Base-by-base conservation (phyloP, 92 coral and sea anemone species). In the Paramuricea clavata region DNA sequence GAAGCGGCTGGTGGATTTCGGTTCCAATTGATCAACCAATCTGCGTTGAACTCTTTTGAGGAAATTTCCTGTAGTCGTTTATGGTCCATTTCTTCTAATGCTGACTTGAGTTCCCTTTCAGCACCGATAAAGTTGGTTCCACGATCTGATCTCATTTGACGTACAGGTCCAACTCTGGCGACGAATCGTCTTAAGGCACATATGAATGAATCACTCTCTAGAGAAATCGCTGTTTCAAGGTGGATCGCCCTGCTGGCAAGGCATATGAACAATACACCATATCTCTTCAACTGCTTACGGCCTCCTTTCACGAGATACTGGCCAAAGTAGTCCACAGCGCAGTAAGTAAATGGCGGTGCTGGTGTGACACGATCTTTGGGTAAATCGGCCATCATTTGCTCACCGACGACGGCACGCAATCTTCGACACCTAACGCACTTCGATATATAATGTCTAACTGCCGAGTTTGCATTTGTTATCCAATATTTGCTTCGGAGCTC, bases 341-440 rank as follows among this genome's bases (percentile, higher is more conserved):
- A 69, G 78, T 76, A 88, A n/a, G 90, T 85, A 65, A 88, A 92
- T 22, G 94, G 90, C 0, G 88, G 90, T 54, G 92, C 90, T 39
- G 89, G 87, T 12, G 83, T 84, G 19, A 91, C 50, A 43, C 89
- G 79, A 62, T 62, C 89, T 26, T 61, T 39, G 0, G 90, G 94
- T 27, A 86, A 85, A 32, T 92, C 86, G 25, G 92, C 91, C 94
- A 92, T 92, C 52, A 82, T 92, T 82, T 89, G 92, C 12, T 74
- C 90, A 35, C 30, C 28, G 16, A 80, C 85, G 22, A 90, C 59
- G n/a, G 90, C 80, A 47, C 69, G 89, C 21, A 25, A 84, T 1
- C 88, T 78, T 5, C 87, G 87, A 81, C 92, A 92, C 31, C 68
- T 83, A 44, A 92, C 90, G 43, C 94, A 92, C 31, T 47, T 59